Evolutionary conservation across 2,888 invertebrate species (phyloP).

Genomic region (Scaptomyza caliginosa): DNA sequence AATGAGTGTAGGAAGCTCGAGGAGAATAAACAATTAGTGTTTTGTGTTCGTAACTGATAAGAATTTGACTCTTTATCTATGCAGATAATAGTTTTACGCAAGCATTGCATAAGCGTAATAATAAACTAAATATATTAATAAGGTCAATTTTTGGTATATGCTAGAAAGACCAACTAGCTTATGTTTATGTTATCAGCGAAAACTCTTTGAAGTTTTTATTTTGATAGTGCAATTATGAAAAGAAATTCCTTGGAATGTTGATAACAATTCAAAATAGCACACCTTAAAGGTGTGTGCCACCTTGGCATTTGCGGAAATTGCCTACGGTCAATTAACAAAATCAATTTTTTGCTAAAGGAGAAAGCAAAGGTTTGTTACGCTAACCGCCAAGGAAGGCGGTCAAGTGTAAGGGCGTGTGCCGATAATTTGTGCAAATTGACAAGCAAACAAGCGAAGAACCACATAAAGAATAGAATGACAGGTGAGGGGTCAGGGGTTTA

Average conservation of each 20-base stretch:
- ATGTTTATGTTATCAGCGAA: not conserved
- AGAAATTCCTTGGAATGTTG: not conserved
- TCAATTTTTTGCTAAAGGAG: conserved; percentile 46
- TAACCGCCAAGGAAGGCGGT: conserved; percentile 21
- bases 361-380: not conserved
- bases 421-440: conserved; percentile 58
- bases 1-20: conserved; percentile 12
- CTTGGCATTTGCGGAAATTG: conserved; percentile 49
- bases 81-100: conserved; percentile 16
- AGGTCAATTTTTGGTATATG: conserved; percentile 7
- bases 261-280: conserved; percentile 15
- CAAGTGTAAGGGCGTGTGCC: conserved; percentile 55
- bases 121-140: not conserved
- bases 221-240: conserved; percentile 23
- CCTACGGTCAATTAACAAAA: conserved; percentile 54
- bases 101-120: not conserved
- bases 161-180: too few relatives aligned
- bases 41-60: conserved; percentile 27
- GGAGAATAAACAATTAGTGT: conserved; percentile 21
- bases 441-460: conserved; percentile 34
- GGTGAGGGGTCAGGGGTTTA: too few relatives aligned
- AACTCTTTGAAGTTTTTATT: conserved; percentile 11
- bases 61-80: conserved; percentile 8
- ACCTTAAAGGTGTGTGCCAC: conserved; percentile 33
- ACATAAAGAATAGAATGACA: conserved; percentile 18